Conservation (phyloP, 2,888 invertebrate genomes). For the Agrochola lychnidis region DNA sequence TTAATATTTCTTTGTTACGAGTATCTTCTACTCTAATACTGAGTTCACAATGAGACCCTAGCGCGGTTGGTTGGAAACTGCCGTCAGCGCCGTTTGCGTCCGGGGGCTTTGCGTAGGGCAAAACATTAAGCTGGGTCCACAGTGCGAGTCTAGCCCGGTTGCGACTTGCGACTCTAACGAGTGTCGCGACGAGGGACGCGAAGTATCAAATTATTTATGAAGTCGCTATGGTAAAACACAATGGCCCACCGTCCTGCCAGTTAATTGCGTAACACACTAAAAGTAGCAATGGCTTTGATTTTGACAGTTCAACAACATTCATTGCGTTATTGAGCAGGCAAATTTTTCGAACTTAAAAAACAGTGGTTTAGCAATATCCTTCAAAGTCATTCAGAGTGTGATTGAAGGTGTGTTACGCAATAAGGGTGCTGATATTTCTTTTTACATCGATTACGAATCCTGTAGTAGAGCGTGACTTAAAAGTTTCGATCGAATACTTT, state of each 20-base stretch:
- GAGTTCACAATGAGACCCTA: not conserved
- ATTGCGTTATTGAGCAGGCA: too few species aligned
- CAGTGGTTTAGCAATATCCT: too few species aligned
- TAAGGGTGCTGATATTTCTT: not conserved
- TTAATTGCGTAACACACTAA: too few species aligned
- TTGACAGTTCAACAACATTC: too few species aligned
- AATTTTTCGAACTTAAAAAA: too few species aligned
- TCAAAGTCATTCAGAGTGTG: too few species aligned
- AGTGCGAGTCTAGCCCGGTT: too few species aligned
- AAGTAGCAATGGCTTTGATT: too few species aligned
- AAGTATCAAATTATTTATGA: not conserved
- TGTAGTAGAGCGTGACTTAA: not conserved
- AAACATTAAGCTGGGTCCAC: not conserved
- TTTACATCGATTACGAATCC: not conserved
- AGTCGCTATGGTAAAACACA: not conserved
- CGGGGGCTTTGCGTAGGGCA: not conserved
- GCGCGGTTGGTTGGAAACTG: not conserved
- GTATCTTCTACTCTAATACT: not conserved
- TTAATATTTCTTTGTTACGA: constrained; percentile 65
- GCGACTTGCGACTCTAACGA: too few species aligned
- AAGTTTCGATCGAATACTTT: not conserved
- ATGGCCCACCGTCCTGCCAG: not conserved
- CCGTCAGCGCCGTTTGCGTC: not conserved
- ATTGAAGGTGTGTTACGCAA: not conserved
- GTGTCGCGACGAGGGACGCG: not conserved